phyloP scores from a whole-genome alignment of 2,888 invertebrate species.

The Orchesella flavescens region DNA sequence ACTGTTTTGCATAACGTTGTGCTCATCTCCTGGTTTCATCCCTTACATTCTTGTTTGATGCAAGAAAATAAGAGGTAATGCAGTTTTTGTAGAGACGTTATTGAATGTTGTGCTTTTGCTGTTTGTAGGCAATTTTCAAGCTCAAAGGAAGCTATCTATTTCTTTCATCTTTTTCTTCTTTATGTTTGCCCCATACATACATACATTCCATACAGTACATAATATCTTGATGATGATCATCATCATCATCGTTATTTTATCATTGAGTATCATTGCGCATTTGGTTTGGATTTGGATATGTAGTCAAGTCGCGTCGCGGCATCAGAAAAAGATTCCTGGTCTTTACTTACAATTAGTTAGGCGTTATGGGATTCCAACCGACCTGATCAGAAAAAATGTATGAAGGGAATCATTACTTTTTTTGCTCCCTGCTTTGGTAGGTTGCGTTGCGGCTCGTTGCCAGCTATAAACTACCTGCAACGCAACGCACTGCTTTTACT shows the following conservation, averaged over 20 bases:
- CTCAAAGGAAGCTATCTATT: constrained; percentile 60
- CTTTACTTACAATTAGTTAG: constrained; percentile 64
- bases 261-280: constrained; percentile 46
- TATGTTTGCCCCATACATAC: too few relatives aligned
- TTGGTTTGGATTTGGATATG: background rate
- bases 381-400: constrained; percentile 24
- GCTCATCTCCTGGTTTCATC: background rate
- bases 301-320: constrained; percentile 21
- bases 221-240: too few relatives aligned
- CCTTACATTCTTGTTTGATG: too few relatives aligned
- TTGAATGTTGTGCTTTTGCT: constrained; percentile 8
- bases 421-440: background rate
- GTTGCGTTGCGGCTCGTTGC: constrained; percentile 24
- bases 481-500: constrained; percentile 49
- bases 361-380: constrained; percentile 64
- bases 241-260: constrained; percentile 34
- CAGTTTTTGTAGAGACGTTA: constrained; percentile 1
- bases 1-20: constrained; percentile 49
- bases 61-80: too few relatives aligned
- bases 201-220: too few relatives aligned
- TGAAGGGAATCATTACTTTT: constrained; percentile 9
- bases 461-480: constrained; percentile 51
- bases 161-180: constrained; percentile 35
- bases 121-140: constrained; percentile 55
- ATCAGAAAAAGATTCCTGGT: constrained; percentile 29